Percentiles rank a stretch among this genome's conserved stretches.
These are phyloP conservation scores for Perizoma flavofasciatum DNA, from an alignment of 2,888 invertebrate genomes.

Conservation along the genomic window DNA sequence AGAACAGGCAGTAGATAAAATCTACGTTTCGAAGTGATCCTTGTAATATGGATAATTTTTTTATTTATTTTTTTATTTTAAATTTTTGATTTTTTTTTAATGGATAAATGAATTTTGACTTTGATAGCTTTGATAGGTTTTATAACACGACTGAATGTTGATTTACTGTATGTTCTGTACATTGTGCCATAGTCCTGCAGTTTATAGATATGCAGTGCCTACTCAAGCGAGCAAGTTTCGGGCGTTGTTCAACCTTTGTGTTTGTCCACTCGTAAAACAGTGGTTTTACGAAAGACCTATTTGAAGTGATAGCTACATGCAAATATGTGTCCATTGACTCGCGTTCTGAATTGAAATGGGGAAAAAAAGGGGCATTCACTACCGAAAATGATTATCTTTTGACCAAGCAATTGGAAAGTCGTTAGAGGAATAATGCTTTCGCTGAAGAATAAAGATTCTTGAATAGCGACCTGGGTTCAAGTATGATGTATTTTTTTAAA, in stretches of 20 bases:
- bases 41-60: too few species aligned
- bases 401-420: neutral
- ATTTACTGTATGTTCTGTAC: conserved; percentile 2
- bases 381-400: neutral
- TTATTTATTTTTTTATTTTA: too few species aligned
- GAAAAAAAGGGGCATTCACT: conserved; percentile 5
- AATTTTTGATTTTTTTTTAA: too few species aligned
- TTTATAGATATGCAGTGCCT: conserved; percentile 14
- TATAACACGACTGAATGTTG: neutral
- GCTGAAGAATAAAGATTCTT: too few species aligned
- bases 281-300: conserved; percentile 15
- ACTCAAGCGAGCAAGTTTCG: conserved; percentile 23
- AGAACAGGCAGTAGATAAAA: too few species aligned
- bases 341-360: conserved; percentile 15
- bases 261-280: conserved; percentile 26
- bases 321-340: conserved; percentile 10
- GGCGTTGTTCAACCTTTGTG: conserved; percentile 21
- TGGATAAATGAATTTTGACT: too few species aligned
- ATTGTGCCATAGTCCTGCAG: conserved; percentile 7
- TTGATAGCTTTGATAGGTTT: too few species aligned
- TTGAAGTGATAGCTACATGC: conserved; percentile 2
- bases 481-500: too few species aligned
- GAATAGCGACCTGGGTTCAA: too few species aligned
- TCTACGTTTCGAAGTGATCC: too few species aligned
- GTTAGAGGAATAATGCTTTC: too few species aligned